Base-by-base conservation (phyloP, 2,113 vertebrate genomes). In the Pseudorectes ferrugineus region DNA sequence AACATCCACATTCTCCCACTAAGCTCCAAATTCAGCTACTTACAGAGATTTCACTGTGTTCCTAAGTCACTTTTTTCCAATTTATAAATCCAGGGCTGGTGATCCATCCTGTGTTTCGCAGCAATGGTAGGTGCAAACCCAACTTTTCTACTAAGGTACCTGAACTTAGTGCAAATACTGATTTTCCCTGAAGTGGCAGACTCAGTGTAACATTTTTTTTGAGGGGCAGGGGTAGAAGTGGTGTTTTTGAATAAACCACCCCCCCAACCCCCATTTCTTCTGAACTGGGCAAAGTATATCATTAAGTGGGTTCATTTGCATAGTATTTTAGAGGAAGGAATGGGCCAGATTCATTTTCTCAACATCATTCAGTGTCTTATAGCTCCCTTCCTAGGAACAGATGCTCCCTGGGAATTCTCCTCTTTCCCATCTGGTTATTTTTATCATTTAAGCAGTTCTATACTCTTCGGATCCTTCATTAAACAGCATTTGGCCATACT, bases 401-500 rank as follows among this genome's bases (percentile, higher is more conserved):
- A 51, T 1, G 1, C 58, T 86, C 55, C 52, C 48, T 77, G 48
- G 89, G 83, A 91, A 75, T 81, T 74, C 24, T 91, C 38, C 0
- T 4, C 88, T 89, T 85, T 80, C 72, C 72, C 75, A 79, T 88
- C 89, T 78, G 73, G 40, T 89, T 96, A 89, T 89, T 95, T 96
- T 91, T 84, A 89, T 89, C 20, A 79, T 85, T 95, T 78, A 91
- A 91, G 55, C 40, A 81, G 31, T 75, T 81, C 83, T 89, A 77
- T 67, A 92, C 48, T 81, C 88, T 78, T 95, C 4, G 4, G 73
- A 95, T 91, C 83, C 91, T 85, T 95, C 93, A 78, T 89, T 94
- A 88, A 94, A 63, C 67, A 96, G 89, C 89, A 85, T 61, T 94
- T 94, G 93, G 92, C 74, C 92, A 95, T 89, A 91, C 89, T 91